Evolutionary conservation across 2,113 vertebrate genomes (phyloP), one percentile per base, ranked within the genome.

Genomic region (Ictidomys tridecemlineatus): DNA sequence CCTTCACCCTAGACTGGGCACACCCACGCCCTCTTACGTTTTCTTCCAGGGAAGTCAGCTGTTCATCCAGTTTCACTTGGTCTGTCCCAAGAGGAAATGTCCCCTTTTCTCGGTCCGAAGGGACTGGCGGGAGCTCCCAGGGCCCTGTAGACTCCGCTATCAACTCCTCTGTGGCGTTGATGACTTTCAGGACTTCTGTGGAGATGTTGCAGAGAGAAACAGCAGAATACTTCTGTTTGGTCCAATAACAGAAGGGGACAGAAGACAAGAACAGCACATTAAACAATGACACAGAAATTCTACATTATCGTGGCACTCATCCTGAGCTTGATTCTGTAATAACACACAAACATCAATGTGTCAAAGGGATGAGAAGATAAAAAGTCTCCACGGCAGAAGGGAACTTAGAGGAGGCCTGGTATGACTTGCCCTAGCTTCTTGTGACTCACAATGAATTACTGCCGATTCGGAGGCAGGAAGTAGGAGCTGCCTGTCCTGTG

Each of bases 171-270:
- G 99, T 99, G 87, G 99, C 99, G 1, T 99, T 99, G 98, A 99
- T 99, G 95, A 99, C 99, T 98, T 99, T 99, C 97, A 99, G 98
- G 95, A 99, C 99, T 98, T 99, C 99, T 51, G 99, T 99, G 97
- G 99, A 99, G 99, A 99, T 99, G 99, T 99, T 99, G 99, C 99
- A 99, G 98, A 99, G 99, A 96, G 99, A 99, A 63, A 99, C 99
- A 90, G 99, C 99, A 79, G 99, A 99, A 98, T 99, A 99, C 98
- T 99, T 99, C 99, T 99, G 99, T 98, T 99, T 98, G 98, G 98
- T 96, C 93, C 96, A 94, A 96, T 78, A 96, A 95, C 84, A 98
- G 97, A 98, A 58, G 98, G 97, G 98, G 97, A 98, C 79, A 98
- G 98, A 98, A 97, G 96, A 99, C 88, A 99, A 98, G 73, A 98